Percentiles rank a stretch among this genome's conserved stretches.
These are phyloP conservation scores for Poecilia gillii DNA, from an alignment of 2,797 vertebrate species.

Conservation along the genomic window DNA sequence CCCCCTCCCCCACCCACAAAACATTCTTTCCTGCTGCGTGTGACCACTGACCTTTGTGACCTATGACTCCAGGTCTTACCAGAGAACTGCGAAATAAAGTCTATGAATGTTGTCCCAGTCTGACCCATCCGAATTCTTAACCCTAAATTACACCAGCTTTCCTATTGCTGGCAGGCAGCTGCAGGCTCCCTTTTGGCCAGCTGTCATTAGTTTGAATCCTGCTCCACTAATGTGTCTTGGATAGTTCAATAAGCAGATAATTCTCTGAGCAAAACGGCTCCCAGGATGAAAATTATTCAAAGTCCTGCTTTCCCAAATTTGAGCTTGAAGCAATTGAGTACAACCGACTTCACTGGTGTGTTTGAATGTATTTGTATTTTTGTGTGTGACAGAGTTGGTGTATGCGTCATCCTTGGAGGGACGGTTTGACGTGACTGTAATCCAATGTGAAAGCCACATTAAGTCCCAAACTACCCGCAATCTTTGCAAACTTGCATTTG, in stretches of 20 bases:
- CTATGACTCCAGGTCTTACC: background rate
- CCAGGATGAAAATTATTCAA: background rate
- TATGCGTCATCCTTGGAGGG: constrained; percentile 49
- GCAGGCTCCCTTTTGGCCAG: background rate
- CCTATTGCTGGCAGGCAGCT: background rate
- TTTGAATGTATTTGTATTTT: background rate
- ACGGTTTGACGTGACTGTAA: constrained; percentile 58
- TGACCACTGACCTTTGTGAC: background rate
- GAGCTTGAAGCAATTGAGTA: background rate
- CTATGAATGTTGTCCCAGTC: background rate
- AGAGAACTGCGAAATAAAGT: background rate
- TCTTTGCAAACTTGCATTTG: constrained; percentile 58
- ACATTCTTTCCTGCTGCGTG: background rate
- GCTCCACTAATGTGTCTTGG: background rate
- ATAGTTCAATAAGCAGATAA: background rate
- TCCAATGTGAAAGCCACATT: constrained; percentile 67
- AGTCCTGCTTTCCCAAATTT: background rate
- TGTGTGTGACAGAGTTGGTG: background rate
- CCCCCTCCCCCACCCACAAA: background rate
- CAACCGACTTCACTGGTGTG: background rate
- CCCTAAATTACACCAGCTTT: background rate
- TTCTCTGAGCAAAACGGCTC: background rate
- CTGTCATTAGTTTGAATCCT: background rate
- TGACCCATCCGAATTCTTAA: background rate
- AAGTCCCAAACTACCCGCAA: constrained; percentile 60